These are phyloP conservation scores for Misgurnus anguillicaudatus DNA, from an alignment of 2,113 vertebrate species.

Conservation along the genomic window DNA sequence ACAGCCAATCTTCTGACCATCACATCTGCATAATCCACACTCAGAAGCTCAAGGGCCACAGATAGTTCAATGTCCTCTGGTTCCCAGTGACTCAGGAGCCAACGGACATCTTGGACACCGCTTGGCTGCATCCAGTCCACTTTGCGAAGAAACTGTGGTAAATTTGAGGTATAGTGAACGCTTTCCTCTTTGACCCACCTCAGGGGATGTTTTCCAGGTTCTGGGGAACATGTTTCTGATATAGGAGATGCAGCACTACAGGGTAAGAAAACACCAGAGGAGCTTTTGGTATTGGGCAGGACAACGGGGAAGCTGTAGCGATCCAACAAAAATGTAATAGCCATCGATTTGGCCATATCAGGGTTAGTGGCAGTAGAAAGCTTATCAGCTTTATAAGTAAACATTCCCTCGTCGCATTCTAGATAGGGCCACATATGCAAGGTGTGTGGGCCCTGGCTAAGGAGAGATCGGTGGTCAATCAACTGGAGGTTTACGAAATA, in stretches of 20 bases:
- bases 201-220: conserved; percentile 20
- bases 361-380: conserved; percentile 77
- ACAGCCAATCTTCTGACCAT: conserved; percentile 71
- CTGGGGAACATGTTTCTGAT: not conserved
- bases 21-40: conserved; percentile 73
- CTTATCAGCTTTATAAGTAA: conserved; percentile 75
- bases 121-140: conserved; percentile 70
- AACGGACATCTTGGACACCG: conserved; percentile 73
- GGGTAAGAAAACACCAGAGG: conserved; percentile 17
- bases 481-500: conserved; percentile 79
- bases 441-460: conserved; percentile 72
- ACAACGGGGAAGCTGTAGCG: conserved; percentile 76
- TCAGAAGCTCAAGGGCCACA: conserved; percentile 75
- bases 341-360: conserved; percentile 70
- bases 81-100: conserved; percentile 70
- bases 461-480: conserved; percentile 77
- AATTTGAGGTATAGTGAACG: conserved; percentile 64
- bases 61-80: conserved; percentile 69
- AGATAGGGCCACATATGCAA: conserved; percentile 77
- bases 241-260: conserved; percentile 20
- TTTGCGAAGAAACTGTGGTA: conserved; percentile 71
- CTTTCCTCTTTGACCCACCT: conserved; percentile 66
- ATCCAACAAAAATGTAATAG: conserved; percentile 75
- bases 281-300: conserved; percentile 62
- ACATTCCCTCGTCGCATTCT: conserved; percentile 64